Base-by-base conservation (phyloP, 2,888 invertebrate species). In the Cantharis nigra region DNA sequence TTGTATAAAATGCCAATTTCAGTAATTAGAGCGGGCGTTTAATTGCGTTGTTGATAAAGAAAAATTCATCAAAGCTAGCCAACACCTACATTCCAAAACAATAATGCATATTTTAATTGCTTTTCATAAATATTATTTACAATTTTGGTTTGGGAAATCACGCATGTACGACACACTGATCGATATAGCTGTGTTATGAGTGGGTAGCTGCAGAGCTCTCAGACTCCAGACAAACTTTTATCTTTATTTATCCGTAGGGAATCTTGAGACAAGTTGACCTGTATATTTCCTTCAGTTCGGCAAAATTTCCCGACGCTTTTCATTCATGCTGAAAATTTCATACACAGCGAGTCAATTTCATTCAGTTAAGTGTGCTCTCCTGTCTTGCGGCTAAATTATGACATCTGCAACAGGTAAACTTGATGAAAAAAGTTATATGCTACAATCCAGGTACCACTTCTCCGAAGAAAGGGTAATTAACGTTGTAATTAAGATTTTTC, bases 341-440 rank as follows among this genome's bases (percentile, higher is more conserved):
- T 16, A 69, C 69, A 16, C 49, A 28, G 67, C 71, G n/a, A 67
- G 69, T 64, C 69, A 69, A 70, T 64, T 67, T 70, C 73, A 71
- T 74, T 77, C 76, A 76, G 73, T 76, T 72, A 72, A 49, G 18
- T 72, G 71, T 28, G 63, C 18, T 13, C 23, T 18, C 23, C n/a
- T 49, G 23, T n/a, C 72, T 69, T 33, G 30, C 49, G 20, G 3
- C 18, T 23, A 33, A 69, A 76, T 71, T 28, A 78, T 78, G 78
- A 69, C 75, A 23, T 28, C 67, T 71, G 74, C 72, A 74, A 78
- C 74, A 78, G 78, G 78, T 78, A 78, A 75, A 70, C 69, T 78
- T 26, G 85, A 84, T 78, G 88, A 88, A 82, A 87, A 85, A 69
- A 87, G 87, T 80, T 87, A 87, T 77, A 88, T 88, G 71, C 79